phyloP scores from a whole-genome alignment of 2,888 invertebrate genomes.

The Neria commutata region DNA sequence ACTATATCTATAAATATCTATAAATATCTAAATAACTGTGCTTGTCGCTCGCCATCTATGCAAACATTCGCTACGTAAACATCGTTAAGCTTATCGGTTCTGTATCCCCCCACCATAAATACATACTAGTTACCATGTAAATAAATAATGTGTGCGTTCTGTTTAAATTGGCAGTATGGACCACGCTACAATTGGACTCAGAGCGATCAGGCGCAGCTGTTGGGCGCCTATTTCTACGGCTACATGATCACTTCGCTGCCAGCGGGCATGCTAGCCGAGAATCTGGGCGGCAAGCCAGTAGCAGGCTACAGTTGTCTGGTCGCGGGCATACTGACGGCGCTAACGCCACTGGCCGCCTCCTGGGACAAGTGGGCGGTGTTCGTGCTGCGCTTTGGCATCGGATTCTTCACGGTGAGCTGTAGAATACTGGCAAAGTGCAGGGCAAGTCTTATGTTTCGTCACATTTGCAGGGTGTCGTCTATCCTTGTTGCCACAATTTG shows the following conservation, averaged over 20 bases:
- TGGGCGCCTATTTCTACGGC: conserved; percentile 75
- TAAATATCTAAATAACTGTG: too few relatives aligned
- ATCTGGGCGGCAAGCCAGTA: conserved; percentile 68
- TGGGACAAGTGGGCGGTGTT: conserved; percentile 67
- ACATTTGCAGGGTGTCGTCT: conserved; percentile 42
- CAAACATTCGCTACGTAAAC: too few relatives aligned
- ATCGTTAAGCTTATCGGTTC: too few relatives aligned
- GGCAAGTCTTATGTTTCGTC: neutral
- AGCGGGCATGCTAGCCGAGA: conserved; percentile 71
- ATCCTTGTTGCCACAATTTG: conserved; percentile 62
- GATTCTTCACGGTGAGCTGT: conserved; percentile 68
- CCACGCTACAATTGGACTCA: conserved; percentile 66
- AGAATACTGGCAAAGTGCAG: too few relatives aligned
- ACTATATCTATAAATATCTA: too few relatives aligned
- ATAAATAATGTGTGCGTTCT: too few relatives aligned
- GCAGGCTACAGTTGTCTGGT: conserved; percentile 64
- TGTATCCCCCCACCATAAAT: too few relatives aligned
- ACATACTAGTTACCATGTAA: too few relatives aligned
- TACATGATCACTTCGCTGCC: conserved; percentile 71
- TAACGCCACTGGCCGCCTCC: conserved; percentile 68
- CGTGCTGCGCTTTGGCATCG: conserved; percentile 67
- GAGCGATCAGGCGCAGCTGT: conserved; percentile 68
- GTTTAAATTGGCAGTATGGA: conserved; percentile 60
- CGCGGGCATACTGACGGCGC: conserved; percentile 65
- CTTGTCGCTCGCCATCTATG: too few relatives aligned